These are phyloP conservation scores for Mesochorus sp. DNA, from an alignment of 2,888 invertebrate species.

Conservation along the genomic window DNA sequence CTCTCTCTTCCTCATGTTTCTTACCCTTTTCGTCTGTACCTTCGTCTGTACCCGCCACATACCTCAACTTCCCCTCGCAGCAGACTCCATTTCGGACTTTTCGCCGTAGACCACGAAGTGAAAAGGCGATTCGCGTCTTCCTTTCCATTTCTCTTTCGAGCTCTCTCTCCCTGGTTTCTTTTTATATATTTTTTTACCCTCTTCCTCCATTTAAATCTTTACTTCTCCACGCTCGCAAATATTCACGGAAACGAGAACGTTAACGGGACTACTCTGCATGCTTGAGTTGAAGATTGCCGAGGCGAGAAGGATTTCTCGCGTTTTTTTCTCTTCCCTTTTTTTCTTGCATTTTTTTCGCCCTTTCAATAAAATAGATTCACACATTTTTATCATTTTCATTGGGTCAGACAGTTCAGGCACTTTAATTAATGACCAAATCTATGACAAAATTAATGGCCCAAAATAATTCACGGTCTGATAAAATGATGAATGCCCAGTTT, in stretches of 20 bases:
- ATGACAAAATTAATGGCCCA: too few species aligned
- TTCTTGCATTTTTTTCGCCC: conserved; percentile 6
- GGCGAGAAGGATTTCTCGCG: conserved; percentile 35
- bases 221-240: conserved; percentile 34
- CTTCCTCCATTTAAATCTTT: conserved; percentile 49
- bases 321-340: conserved; percentile 2
- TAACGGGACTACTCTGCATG: conserved; percentile 32
- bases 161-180: conserved; percentile 8
- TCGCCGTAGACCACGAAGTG: conserved; percentile 31
- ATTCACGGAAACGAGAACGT: conserved; percentile 48
- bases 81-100: conserved; percentile 58
- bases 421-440: neutral
- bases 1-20: conserved; percentile 11
- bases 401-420: neutral
- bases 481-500: too few species aligned
- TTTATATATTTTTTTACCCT: conserved; percentile 19
- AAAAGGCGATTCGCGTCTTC: conserved; percentile 43
- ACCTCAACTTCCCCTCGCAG: conserved; percentile 30
- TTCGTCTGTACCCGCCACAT: conserved; percentile 31
- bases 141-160: conserved; percentile 38
- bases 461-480: too few species aligned
- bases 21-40: conserved; percentile 32
- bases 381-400: neutral
- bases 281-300: conserved; percentile 46
- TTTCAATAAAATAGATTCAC: neutral